Evolutionary conservation across 2,113 vertebrate genomes (phyloP).

Genomic region (Callochromis pleurospilus): DNA sequence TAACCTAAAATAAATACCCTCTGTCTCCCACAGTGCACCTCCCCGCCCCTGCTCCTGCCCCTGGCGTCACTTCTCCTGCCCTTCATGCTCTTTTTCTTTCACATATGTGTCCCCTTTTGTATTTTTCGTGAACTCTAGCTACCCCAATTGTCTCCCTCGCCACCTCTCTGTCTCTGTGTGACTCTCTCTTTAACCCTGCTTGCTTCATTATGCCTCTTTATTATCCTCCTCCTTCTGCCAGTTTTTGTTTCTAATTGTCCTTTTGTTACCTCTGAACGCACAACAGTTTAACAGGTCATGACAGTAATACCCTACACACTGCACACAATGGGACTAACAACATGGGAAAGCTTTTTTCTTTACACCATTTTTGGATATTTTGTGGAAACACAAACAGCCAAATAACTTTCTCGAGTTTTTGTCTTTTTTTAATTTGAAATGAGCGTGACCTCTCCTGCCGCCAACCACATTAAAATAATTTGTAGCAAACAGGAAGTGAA

Average conservation of each 20-base stretch:
- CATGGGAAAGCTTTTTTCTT: background rate
- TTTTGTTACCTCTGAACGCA: background rate
- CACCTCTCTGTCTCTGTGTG: background rate
- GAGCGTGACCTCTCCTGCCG: background rate
- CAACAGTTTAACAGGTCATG: background rate
- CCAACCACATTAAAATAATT: background rate
- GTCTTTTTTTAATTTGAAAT: background rate
- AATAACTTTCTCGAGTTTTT: background rate
- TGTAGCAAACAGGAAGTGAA: background rate
- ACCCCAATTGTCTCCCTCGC: background rate
- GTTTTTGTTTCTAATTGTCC: background rate
- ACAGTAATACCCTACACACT: background rate
- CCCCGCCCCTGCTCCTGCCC: background rate
- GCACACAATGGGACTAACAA: background rate
- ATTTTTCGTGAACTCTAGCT: background rate
- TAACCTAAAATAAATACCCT: background rate
- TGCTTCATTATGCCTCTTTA: background rate
- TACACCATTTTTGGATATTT: background rate
- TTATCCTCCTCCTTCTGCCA: background rate
- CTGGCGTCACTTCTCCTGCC: background rate
- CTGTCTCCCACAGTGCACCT: background rate
- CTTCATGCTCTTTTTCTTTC: background rate
- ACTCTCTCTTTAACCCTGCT: background rate
- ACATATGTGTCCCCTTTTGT: background rate
- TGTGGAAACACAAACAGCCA: background rate